Percentiles rank a stretch among this genome's conserved stretches.
phyloP scores from a whole-genome alignment of 1,140 invertebrate genomes.

The Achroia grisella region DNA sequence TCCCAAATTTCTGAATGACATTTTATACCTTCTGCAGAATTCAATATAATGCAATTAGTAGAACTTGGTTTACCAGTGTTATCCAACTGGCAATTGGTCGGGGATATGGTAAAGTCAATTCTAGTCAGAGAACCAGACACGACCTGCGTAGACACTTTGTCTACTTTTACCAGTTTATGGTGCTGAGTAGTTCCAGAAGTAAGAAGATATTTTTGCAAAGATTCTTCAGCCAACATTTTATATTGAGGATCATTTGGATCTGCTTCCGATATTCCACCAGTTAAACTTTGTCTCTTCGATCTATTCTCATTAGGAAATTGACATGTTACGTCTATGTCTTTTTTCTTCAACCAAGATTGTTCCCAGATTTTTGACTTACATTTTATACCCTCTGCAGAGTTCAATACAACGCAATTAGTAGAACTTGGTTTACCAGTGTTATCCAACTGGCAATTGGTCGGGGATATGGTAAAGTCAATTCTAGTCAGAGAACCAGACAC shows the following conservation, averaged over 20 bases:
- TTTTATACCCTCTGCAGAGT: constrained; percentile 9
- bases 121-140: constrained; percentile 23
- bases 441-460: constrained; percentile 18
- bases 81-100: too few relatives aligned
- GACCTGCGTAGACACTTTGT: constrained; percentile 26
- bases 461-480: constrained; percentile 26
- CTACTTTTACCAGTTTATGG: constrained; percentile 16
- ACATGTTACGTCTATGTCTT: constrained; percentile 20
- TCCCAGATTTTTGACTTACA: constrained; percentile 31
- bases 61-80: too few relatives aligned
- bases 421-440: constrained; percentile 17
- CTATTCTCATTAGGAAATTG: background rate
- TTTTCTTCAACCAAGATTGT: constrained; percentile 15
- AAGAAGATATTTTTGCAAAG: constrained; percentile 25
- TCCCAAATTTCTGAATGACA: constrained; percentile 75
- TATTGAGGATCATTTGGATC: constrained; percentile 22
- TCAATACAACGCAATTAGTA: too few relatives aligned
- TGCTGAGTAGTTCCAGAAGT: constrained; percentile 10
- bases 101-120: constrained; percentile 21
- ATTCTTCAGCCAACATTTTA: constrained; percentile 20
- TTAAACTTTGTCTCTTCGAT: constrained; percentile 10
- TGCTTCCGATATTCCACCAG: constrained; percentile 6
- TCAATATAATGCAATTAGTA: too few relatives aligned
- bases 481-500: constrained; percentile 17
- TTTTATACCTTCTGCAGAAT: constrained; percentile 17